Evolutionary conservation across 2,888 invertebrate genomes (phyloP), one percentile per base, ranked within the genome.

Genomic region (Macropis europaea): DNA sequence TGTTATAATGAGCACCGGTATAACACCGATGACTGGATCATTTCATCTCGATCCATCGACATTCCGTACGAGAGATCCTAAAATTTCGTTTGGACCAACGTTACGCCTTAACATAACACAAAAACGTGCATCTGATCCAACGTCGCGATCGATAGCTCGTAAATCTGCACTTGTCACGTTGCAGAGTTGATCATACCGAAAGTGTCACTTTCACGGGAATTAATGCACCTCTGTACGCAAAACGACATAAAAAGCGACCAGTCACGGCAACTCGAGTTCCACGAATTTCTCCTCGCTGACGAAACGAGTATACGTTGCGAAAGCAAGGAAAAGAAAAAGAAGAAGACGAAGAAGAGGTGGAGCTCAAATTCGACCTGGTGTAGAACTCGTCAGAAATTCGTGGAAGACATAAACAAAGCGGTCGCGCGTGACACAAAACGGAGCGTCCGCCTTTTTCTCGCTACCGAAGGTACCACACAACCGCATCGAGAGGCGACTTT

Each of bases 121-220:
- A 22, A 17, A 19, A 50, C 19, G 9, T 0, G 1, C 7, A 28
- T 34, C 22, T 32, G 19, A 34, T 15, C 4, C 30, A 26, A 54
- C 17, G 22, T 22, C 54, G 17, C 28, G 32, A 53, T 54, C 38
- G 24, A 30, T 13, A 53, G n/a, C 40, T 48, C 38, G 22, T 38
- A 67, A n/a, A 15, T 40, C 47, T 32, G 34, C 52, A 59, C 68
- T 24, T 60, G 32, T 67, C 52, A 59, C 24, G 28, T 60, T 68
- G 30, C n/a, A 17, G 22, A 53, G 48, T 70, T 56, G 48, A 62
- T 71, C 62, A 34, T 69, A 62, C 62, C 68, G 36, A 69, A 50
- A 42, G 19, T 13, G 45, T 19, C 17, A 28, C 22, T 26, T 43
- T 24, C 34, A 11, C 15, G 34, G 2, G 19, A 11, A 17, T 11